A percentile compares a stretch with the other conserved stretches of the same genome.
Evolutionary conservation across 2,888 invertebrate genomes (phyloP).

Genomic region (Phragmatobia fuliginosa): DNA sequence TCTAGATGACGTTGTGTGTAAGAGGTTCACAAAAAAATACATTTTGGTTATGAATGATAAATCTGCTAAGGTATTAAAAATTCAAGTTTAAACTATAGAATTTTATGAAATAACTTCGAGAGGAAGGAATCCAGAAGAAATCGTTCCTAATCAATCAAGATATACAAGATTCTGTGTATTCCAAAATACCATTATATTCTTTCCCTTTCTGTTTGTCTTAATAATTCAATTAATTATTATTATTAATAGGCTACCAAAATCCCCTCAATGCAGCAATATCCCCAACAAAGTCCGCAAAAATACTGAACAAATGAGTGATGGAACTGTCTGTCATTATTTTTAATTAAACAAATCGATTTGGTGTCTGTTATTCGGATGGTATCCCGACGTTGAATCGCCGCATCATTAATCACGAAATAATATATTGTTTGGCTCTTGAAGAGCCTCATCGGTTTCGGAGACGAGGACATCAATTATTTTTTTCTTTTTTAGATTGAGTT

Average conservation of each 20-base stretch:
- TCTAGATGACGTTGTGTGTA: too few species aligned
- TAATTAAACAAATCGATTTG: conserved; percentile 64
- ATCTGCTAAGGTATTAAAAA: too few species aligned
- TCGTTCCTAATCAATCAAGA: too few species aligned
- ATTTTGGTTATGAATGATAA: too few species aligned
- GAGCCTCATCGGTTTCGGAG: conserved; percentile 40
- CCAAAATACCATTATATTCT: background rate
- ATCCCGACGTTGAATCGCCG: conserved; percentile 49
- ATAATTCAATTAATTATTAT: background rate
- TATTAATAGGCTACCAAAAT: background rate
- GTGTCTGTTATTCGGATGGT: conserved; percentile 46
- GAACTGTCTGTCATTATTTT: conserved; percentile 60
- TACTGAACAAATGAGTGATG: conserved; percentile 20
- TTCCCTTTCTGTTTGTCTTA: background rate
- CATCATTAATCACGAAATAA: conserved; percentile 60
- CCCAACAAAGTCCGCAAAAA: conserved; percentile 7
- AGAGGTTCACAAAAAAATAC: too few species aligned
- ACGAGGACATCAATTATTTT: conserved; percentile 47
- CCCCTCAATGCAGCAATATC: conserved; percentile 7
- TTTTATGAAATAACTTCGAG: too few species aligned
- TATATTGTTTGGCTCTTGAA: conserved; percentile 45
- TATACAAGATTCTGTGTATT: background rate
- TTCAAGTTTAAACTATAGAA: too few species aligned
- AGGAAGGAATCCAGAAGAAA: too few species aligned
- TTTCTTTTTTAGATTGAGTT: conserved; percentile 39